Evolutionary conservation across 2,797 vertebrate species (phyloP), one percentile per base, ranked within the genome.

Genomic region (Xenopus petersii): DNA sequence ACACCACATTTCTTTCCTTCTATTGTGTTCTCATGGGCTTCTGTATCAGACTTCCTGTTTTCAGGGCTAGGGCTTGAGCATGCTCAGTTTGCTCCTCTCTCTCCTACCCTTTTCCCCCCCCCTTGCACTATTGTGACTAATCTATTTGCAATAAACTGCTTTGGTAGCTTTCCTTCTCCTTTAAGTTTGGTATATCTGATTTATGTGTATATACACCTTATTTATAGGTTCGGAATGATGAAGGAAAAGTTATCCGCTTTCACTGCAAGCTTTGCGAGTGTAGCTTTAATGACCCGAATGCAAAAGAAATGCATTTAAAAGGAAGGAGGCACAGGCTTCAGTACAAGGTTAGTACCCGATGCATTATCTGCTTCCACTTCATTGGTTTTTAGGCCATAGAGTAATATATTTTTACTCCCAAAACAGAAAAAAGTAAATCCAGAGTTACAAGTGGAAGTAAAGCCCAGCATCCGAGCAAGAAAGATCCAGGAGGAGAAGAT

Each of bases 401-500:
- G 5, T 47, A 2, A 60, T 60, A 26, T 7, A 7, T 60, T 10
- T 75, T 10, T 83, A 42, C 84, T 0, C 75, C 0, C 3, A 2
- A 81, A 82, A 68, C 84, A 99, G 97, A 99, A 99, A 95, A 99
- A 99, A 85, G 97, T 99, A 64, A 99, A 99, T 83, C 97, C 97
- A 54, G 97, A 99, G 71, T 91, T 99, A 67, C 97, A 98, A 92
- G 97, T 99, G 64, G 97, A 99, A 86, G 97, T 99, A 66, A 99
- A 99, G 69, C 96, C 97, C 48, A 98, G 97, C 84, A 98, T 99
- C 85, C 88, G 97, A 80, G 96, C 96, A 79, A 90, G 97, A 74
- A 99, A 99, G 85, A 98, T 99, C 81, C 97, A 98, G 81, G 97
- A 98, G 81, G 97, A 98, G 72, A 98, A 98, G 84, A 98, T 98